Evolutionary conservation across 2,888 invertebrate species (phyloP).

Genomic region (Syrphus vitripennis): DNA sequence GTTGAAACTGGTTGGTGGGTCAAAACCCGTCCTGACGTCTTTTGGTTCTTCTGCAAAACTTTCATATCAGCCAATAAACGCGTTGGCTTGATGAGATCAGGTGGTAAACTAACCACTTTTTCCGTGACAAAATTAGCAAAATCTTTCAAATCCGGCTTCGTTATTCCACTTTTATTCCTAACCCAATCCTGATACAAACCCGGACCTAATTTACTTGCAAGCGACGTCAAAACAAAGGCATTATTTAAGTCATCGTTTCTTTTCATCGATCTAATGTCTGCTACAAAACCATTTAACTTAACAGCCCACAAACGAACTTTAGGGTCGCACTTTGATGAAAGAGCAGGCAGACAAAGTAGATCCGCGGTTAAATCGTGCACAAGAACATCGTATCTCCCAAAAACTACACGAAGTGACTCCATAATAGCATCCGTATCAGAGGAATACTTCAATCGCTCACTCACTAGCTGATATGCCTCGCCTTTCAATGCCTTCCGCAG

Average conservation of each 20-base stretch:
- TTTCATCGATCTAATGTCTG: slow-evolving; percentile 15
- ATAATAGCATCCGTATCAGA: not conserved
- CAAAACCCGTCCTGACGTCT: not conserved
- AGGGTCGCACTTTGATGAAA: not conserved
- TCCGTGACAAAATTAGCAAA: slow-evolving; percentile 23
- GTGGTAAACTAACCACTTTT: no score
- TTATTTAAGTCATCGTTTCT: slow-evolving; percentile 6
- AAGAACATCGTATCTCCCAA: slow-evolving; percentile 8
- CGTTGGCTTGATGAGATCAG: not conserved
- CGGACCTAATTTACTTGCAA: not conserved
- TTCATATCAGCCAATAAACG: not conserved
- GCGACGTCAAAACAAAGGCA: not conserved
- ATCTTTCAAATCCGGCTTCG: not conserved
- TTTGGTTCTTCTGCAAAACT: not conserved
- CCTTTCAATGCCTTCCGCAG: slow-evolving; percentile 9
- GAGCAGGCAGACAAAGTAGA: not conserved
- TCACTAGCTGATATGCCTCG: slow-evolving; percentile 14
- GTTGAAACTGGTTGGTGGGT: not conserved
- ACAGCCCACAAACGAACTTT: not conserved
- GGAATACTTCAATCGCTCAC: not conserved
- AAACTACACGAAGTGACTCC: not conserved
- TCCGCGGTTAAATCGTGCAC: slow-evolving; percentile 13
- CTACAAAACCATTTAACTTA: slow-evolving; percentile 7
- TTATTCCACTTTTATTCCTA: not conserved
- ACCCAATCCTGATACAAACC: slow-evolving; percentile 11